These are phyloP conservation scores for Rissa tridactyla DNA, from an alignment of 2,113 vertebrate species.

Conservation along the genomic window DNA sequence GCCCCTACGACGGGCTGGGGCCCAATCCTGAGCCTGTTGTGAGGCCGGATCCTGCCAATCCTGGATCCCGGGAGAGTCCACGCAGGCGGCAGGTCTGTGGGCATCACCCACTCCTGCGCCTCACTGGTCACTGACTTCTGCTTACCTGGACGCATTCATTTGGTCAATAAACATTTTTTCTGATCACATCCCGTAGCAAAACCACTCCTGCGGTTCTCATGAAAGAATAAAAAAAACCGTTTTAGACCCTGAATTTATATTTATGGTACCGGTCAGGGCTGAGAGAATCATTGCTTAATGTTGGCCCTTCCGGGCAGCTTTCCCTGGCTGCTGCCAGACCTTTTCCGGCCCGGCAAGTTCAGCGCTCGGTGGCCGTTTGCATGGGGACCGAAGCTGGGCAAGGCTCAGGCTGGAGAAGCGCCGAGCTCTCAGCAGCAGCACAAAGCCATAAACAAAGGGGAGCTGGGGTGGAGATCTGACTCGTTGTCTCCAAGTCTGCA, in stretches of 20 bases:
- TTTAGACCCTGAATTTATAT: neutral
- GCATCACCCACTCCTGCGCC: neutral
- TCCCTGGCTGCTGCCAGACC: neutral
- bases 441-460: neutral
- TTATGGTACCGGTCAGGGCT: neutral
- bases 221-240: neutral
- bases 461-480: neutral
- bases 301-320: neutral
- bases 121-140: neutral
- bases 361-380: neutral
- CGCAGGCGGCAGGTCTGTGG: neutral
- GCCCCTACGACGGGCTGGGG: neutral
- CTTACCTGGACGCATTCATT: neutral
- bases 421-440: neutral
- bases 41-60: neutral
- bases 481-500: neutral
- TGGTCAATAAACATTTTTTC: neutral
- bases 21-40: neutral
- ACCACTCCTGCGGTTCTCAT: neutral
- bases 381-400: rapidly evolving
- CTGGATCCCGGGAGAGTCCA: neutral
- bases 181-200: neutral
- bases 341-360: neutral
- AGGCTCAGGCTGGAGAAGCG: neutral
- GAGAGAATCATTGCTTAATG: neutral